Percentiles rank a stretch among this genome's conserved stretches.
Evolutionary conservation across 2,797 vertebrate species (phyloP).

Genomic region (Staurois parvus): DNA sequence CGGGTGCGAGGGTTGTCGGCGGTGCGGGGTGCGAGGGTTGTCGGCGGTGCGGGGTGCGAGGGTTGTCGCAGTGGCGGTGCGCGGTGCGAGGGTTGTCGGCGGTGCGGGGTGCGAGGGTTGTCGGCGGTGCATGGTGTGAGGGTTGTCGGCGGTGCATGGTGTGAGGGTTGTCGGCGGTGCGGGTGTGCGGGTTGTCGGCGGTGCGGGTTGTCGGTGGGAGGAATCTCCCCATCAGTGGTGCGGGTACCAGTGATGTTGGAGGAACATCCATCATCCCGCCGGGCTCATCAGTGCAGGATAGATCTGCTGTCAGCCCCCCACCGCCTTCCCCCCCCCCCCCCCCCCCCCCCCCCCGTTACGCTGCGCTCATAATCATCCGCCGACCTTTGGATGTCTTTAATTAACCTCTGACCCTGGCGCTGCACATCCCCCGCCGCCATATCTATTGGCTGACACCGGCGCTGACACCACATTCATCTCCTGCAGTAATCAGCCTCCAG

Average conservation of each 20-base stretch:
- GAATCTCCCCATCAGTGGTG: conserved; percentile 81
- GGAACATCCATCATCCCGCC: conserved; percentile 92
- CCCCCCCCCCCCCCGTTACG: conserved; percentile 80
- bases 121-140: too few relatives aligned
- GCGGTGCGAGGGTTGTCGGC: too few relatives aligned
- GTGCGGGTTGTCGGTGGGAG: conserved; percentile 69
- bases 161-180: too few relatives aligned
- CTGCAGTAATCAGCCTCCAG: conserved; percentile 75
- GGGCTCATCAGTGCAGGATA: conserved; percentile 86
- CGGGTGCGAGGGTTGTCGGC: too few relatives aligned
- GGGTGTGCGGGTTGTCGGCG: conserved; percentile 66
- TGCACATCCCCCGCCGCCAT: conserved; percentile 83
- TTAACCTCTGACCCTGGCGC: conserved; percentile 92
- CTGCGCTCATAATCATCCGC: conserved; percentile 85
- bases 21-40: too few relatives aligned
- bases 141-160: too few relatives aligned
- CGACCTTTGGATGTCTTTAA: conserved; percentile 94
- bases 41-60: too few relatives aligned
- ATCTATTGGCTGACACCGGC: conserved; percentile 82
- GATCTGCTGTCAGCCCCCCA: conserved; percentile 90
- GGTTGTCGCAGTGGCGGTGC: too few relatives aligned
- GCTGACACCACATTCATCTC: conserved; percentile 80
- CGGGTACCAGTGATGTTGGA: conserved; percentile 74
- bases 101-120: too few relatives aligned
- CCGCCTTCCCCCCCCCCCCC: conserved; percentile 73